phyloP scores from a whole-genome alignment of 2,888 invertebrate species.

The Drosophila macrospina region DNA sequence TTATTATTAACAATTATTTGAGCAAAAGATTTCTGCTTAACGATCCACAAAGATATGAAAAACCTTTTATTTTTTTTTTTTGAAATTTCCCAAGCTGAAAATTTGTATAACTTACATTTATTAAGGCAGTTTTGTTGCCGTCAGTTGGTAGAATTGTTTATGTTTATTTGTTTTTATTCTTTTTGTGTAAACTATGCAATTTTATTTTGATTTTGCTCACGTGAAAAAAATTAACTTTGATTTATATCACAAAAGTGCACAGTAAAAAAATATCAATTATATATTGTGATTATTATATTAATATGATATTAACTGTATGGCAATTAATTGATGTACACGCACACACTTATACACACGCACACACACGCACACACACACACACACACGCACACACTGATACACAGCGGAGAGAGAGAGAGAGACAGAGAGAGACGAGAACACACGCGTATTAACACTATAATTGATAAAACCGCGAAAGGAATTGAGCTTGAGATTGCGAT shows the following conservation, averaged over 20 bases:
- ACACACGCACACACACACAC: conserved; percentile 5
- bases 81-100: neutral
- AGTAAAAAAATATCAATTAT: conserved; percentile 41
- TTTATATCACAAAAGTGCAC: conserved; percentile 52
- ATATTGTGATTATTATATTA: conserved; percentile 28
- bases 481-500: conserved; percentile 10
- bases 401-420: too few species aligned
- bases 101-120: conserved; percentile 4
- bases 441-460: neutral
- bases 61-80: neutral
- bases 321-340: conserved; percentile 11
- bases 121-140: neutral
- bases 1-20: neutral
- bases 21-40: neutral
- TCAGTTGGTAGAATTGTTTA: neutral
- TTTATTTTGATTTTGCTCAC: conserved; percentile 20
- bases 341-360: conserved; percentile 2
- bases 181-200: conserved; percentile 9
- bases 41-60: neutral
- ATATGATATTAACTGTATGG: conserved; percentile 15
- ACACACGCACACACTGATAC: neutral
- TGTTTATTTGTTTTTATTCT: neutral
- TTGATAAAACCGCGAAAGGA: conserved; percentile 2
- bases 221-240: conserved; percentile 24
- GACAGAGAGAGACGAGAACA: neutral